A percentile compares a stretch with the other conserved stretches of the same genome.
Evolutionary conservation across 2,888 invertebrate genomes (phyloP).

Genomic region (Tinea pellionella): DNA sequence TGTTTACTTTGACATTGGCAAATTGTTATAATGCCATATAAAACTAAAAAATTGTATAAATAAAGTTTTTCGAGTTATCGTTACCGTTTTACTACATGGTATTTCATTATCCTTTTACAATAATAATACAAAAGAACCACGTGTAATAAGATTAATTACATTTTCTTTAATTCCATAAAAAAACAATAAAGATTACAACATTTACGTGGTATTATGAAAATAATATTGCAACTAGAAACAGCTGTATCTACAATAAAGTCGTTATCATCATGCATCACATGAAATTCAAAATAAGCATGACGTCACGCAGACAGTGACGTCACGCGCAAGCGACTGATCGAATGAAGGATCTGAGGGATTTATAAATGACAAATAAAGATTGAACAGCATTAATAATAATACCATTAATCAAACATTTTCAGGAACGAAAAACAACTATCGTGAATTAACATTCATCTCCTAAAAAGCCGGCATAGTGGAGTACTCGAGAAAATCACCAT

Average conservation of each 20-base stretch:
- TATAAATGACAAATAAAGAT: conserved; percentile 1
- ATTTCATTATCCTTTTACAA: too few species aligned
- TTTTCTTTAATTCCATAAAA: background rate
- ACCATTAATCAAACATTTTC: too few species aligned
- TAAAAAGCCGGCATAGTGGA: too few species aligned
- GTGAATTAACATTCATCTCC: too few species aligned
- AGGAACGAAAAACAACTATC: background rate
- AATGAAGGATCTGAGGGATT: background rate
- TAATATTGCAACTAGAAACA: background rate
- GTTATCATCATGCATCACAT: background rate
- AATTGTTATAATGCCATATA: too few species aligned
- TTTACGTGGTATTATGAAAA: background rate
- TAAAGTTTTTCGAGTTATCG: too few species aligned
- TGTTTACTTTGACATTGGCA: too few species aligned
- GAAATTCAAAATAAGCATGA: background rate
- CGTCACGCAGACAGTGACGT: background rate
- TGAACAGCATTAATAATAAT: too few species aligned
- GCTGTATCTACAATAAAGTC: background rate
- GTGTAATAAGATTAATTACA: background rate
- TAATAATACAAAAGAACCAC: too few species aligned
- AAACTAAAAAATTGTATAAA: too few species aligned
- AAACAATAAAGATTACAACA: background rate
- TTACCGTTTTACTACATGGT: too few species aligned
- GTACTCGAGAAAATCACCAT: too few species aligned
- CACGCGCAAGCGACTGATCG: background rate